A percentile compares a stretch with the other conserved stretches of the same genome.
Conservation (phyloP, 1,140 invertebrate species). For the Zaprionus africanus region DNA sequence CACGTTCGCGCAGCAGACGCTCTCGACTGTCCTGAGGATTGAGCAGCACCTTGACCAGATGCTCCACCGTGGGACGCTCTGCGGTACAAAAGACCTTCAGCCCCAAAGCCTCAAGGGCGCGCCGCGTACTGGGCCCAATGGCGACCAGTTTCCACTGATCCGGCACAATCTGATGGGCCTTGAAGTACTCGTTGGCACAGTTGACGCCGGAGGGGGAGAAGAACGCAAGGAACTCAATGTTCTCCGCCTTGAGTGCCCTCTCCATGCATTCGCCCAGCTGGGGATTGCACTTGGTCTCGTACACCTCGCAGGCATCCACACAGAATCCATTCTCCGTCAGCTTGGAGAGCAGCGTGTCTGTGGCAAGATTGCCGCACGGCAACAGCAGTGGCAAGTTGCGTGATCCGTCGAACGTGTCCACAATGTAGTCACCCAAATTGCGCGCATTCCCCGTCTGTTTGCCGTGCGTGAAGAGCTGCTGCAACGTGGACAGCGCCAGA, state of each 20-base stretch:
- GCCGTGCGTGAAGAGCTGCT: slow-evolving; percentile 85
- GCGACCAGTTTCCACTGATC: slow-evolving; percentile 79
- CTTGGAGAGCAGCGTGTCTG: slow-evolving; percentile 85
- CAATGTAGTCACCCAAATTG: slow-evolving; percentile 85
- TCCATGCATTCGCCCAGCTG: slow-evolving; percentile 85
- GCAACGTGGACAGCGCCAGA: slow-evolving; percentile 84
- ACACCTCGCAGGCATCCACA: slow-evolving; percentile 85
- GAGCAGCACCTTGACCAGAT: slow-evolving; percentile 79
- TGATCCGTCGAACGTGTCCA: slow-evolving; percentile 84
- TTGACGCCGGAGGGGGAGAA: slow-evolving; percentile 86
- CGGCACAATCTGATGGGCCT: slow-evolving; percentile 53
- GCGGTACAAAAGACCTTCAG: slow-evolving; percentile 76
- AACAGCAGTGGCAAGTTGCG: slow-evolving; percentile 84
- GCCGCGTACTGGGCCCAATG: slow-evolving; percentile 81
- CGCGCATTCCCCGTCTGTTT: slow-evolving; percentile 85
- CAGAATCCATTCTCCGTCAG: slow-evolving; percentile 82
- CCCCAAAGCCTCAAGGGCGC: slow-evolving; percentile 66
- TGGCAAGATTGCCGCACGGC: slow-evolving; percentile 86
- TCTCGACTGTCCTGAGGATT: slow-evolving; percentile 77
- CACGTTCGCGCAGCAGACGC: slow-evolving; percentile 52
- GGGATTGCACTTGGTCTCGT: slow-evolving; percentile 85
- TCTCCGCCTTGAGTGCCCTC: slow-evolving; percentile 79
- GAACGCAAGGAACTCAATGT: slow-evolving; percentile 85
- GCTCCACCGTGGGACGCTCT: slow-evolving; percentile 82
- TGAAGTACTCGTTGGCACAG: slow-evolving; percentile 71